Evolutionary conservation across 1,140 invertebrate genomes (phyloP).

Genomic region (Pseudomyrmex cubaensis): DNA sequence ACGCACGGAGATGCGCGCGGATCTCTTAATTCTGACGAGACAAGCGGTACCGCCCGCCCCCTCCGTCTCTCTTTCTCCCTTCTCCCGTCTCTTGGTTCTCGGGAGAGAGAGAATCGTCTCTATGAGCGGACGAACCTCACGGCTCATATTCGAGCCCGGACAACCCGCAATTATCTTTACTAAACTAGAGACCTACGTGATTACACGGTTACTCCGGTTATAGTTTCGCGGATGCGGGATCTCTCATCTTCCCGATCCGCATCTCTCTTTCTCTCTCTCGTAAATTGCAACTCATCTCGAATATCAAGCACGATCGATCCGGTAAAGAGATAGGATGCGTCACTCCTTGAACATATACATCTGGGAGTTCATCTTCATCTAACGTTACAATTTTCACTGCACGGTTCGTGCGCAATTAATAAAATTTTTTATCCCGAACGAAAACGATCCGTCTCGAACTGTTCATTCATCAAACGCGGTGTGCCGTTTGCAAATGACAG

Average conservation of each 20-base stretch:
- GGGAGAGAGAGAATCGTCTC: slow-evolving; percentile 26
- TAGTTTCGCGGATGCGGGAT: slow-evolving; percentile 76
- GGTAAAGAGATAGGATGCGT: not conserved
- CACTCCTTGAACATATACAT: not conserved
- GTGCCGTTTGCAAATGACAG: not conserved
- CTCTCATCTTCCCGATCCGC: slow-evolving; percentile 32
- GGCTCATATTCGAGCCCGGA: slow-evolving; percentile 66
- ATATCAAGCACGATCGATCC: slow-evolving; percentile 34
- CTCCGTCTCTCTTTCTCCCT: slow-evolving; percentile 45
- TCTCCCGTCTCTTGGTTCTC: not conserved
- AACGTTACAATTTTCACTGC: not conserved
- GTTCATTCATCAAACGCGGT: not conserved
- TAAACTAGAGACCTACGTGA: slow-evolving; percentile 83
- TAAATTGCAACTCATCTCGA: slow-evolving; percentile 39
- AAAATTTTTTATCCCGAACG: not conserved
- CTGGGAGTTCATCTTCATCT: slow-evolving; percentile 4
- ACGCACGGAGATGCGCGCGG: slow-evolving; percentile 70
- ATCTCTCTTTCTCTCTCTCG: not conserved
- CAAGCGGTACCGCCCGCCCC: slow-evolving; percentile 68
- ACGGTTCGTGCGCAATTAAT: too few species aligned
- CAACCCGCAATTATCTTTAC: slow-evolving; percentile 83
- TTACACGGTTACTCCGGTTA: slow-evolving; percentile 76
- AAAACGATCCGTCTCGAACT: not conserved
- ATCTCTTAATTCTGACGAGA: slow-evolving; percentile 84
- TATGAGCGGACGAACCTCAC: slow-evolving; percentile 54